phyloP scores from a whole-genome alignment of 2,888 invertebrate species.

The Suillia variegata region DNA sequence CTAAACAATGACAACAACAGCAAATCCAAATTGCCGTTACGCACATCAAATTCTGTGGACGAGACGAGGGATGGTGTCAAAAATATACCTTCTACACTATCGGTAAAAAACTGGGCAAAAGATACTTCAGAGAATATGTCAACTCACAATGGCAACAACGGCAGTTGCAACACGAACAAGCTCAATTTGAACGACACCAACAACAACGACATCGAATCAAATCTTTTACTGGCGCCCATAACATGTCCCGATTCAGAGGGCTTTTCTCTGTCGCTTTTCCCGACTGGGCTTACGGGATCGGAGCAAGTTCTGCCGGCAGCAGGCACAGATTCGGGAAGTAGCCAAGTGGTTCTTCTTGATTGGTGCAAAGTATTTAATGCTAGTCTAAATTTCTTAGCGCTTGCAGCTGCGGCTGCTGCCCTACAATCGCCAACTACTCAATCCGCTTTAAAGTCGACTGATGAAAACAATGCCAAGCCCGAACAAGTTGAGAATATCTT shows the following conservation, averaged over 20 bases:
- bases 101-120: conserved; percentile 57
- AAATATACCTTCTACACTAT: conserved; percentile 41
- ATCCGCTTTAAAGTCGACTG: conserved; percentile 13
- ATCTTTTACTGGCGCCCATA: conserved; percentile 14
- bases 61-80: conserved; percentile 19
- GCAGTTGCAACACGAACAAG: conserved; percentile 18
- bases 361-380: conserved; percentile 75
- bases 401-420: conserved; percentile 48
- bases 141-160: conserved; percentile 20
- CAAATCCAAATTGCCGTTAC: conserved; percentile 15
- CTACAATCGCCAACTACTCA: conserved; percentile 34
- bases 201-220: conserved; percentile 38
- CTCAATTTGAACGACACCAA: conserved; percentile 42
- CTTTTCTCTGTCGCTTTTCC: conserved; percentile 18
- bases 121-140: conserved; percentile 38
- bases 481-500: conserved; percentile 64
- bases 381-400: conserved; percentile 49
- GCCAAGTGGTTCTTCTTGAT: conserved; percentile 67
- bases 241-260: conserved; percentile 9
- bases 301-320: conserved; percentile 29
- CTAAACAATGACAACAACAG: conserved; percentile 11
- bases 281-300: conserved; percentile 19
- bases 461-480: conserved; percentile 46
- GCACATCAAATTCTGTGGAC: conserved; percentile 16
- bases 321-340: conserved; percentile 32